Percentiles rank a stretch among this genome's conserved stretches.
Evolutionary conservation across 2,113 vertebrate genomes (phyloP).

Genomic region (Eulemur macaco): DNA sequence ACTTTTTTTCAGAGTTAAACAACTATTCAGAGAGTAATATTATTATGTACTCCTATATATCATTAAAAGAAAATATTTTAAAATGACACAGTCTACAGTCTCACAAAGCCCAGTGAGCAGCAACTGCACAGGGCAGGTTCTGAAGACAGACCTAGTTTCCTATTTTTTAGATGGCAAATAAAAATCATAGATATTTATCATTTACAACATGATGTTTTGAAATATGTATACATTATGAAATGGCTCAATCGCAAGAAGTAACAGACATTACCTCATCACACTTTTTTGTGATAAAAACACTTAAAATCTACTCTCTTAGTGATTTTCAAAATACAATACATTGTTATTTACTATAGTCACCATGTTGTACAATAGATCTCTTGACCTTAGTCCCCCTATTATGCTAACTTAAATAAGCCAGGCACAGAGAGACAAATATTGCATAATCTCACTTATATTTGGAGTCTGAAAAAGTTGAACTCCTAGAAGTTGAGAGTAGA

Average conservation of each 20-base stretch:
- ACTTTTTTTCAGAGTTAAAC: neutral
- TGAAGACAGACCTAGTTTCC: neutral
- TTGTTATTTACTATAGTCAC: neutral
- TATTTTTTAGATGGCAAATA: neutral
- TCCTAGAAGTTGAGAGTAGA: neutral
- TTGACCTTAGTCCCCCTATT: neutral
- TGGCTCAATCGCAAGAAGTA: neutral
- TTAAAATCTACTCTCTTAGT: neutral
- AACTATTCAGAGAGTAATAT: neutral
- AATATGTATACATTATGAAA: neutral
- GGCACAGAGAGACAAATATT: neutral
- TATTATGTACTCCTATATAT: neutral
- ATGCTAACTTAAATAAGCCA: neutral
- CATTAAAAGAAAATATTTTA: conserved; percentile 12
- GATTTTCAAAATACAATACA: neutral
- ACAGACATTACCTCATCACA: neutral
- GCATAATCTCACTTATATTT: neutral
- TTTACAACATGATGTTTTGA: neutral
- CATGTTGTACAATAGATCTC: neutral
- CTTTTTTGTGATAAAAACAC: neutral
- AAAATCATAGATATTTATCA: neutral
- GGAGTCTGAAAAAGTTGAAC: neutral
- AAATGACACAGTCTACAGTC: neutral
- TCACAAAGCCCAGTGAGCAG: neutral
- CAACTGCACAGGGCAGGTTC: neutral